phyloP scores from a whole-genome alignment of 2,797 vertebrate genomes.

The Delichon dasypus region DNA sequence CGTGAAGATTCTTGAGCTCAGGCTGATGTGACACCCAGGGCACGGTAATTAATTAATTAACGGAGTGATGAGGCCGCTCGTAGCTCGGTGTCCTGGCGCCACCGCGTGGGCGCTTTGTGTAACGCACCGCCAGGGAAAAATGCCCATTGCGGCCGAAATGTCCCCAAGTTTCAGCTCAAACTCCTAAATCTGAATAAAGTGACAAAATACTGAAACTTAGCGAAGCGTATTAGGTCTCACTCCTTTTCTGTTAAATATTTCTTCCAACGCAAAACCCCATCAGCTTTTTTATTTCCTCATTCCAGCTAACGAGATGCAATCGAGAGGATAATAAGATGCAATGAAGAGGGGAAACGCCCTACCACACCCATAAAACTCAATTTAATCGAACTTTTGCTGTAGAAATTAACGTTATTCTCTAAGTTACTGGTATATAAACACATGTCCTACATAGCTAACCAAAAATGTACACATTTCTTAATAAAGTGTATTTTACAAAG shows the following conservation, averaged over 20 bases:
- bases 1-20: not conserved
- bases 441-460: not conserved
- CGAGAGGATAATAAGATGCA: not conserved
- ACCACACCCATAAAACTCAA: not conserved
- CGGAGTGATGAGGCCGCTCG: not conserved
- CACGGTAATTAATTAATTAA: not conserved
- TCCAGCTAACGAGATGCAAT: not conserved
- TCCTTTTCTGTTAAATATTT: not conserved
- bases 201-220: not conserved
- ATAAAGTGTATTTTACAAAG: not conserved
- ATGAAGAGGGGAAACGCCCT: not conserved
- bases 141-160: not conserved
- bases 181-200: not conserved
- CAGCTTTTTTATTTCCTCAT: not conserved
- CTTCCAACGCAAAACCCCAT: not conserved
- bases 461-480: not conserved
- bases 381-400: not conserved
- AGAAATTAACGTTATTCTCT: not conserved
- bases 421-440: not conserved
- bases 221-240: not conserved
- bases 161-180: not conserved
- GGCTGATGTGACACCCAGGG: not conserved
- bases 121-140: not conserved
- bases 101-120: conserved; percentile 64
- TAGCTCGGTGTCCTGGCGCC: conserved; percentile 64